Conservation (phyloP, 2,888 invertebrate genomes). For the Anodontia alba region DNA sequence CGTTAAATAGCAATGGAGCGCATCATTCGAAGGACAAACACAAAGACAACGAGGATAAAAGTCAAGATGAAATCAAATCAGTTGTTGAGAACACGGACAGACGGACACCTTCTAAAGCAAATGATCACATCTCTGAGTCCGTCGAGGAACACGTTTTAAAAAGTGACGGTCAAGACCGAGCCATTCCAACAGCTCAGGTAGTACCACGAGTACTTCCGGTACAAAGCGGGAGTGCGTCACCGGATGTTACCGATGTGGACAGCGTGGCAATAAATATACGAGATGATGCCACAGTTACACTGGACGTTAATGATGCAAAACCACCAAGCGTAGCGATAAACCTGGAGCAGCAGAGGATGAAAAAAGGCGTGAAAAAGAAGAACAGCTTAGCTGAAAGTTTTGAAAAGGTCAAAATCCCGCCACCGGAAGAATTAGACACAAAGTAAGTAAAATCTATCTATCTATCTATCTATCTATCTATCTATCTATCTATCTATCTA, state of each 20-base stretch:
- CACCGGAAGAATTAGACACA: slow-evolving; percentile 11
- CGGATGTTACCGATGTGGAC: background rate
- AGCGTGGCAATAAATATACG: background rate
- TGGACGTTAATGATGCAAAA: background rate
- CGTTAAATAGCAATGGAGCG: too few species aligned
- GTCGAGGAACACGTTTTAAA: too few species aligned
- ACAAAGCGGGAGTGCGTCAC: background rate
- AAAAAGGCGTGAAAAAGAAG: background rate
- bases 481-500: too few species aligned
- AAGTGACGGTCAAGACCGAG: background rate
- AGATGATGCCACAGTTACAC: background rate
- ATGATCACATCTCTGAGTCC: too few species aligned
- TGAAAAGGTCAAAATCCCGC: slow-evolving; percentile 5
- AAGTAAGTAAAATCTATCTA: slow-evolving; percentile 29
- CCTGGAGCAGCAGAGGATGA: background rate
- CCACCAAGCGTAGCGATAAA: background rate
- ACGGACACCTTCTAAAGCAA: too few species aligned
- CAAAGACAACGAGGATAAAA: too few species aligned
- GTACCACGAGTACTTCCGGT: background rate
- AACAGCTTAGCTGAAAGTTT: slow-evolving; percentile 1
- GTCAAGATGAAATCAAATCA: too few species aligned
- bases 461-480: background rate
- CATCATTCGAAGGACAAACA: too few species aligned
- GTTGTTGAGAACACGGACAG: too few species aligned
- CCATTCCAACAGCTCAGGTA: background rate